Base-by-base conservation (phyloP, 2,113 vertebrate species). In the Caloenas nicobarica region DNA sequence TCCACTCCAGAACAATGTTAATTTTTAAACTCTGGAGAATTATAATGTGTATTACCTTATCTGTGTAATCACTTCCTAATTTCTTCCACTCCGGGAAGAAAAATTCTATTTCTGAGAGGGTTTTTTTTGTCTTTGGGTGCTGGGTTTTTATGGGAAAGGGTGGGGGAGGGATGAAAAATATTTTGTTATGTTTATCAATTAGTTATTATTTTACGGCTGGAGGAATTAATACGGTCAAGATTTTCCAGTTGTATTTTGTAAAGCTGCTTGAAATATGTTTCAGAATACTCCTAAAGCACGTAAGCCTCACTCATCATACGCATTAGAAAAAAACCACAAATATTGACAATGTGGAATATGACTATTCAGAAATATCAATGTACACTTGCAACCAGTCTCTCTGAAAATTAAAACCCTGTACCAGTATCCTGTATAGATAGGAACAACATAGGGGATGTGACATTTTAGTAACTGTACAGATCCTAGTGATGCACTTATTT, bases 21-120 rank as follows among this genome's bases (percentile, higher is more conserved):
- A 91, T 61, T 86, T 94, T 91, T 91, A 71, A 87, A 92, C 82
- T 89, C 89, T 85, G 29, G 36, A 60, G 70, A 81, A 46, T 81
- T 10, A 11, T 40, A 16, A 68, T 91, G 56, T 79, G 66, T 40
- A 48, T 91, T 73, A 80, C 31, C 44, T 83, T 90, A 94, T 77
- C 62, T 93, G 61, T 95, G 91, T 88, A 83, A 92, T 80, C 44
- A 79, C 10, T 91, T 91, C 44, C 23, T 48, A 88, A 29, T 48
- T 88, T 97, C 42, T 92, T 83, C 73, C 4, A 29, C 53, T 89
- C 46, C 38, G 13, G 13, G 50, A 89, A 61, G 34, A 91, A 73
- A 84, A 89, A 57, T 9, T 61, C 9, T 79, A 0, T 66, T 84
- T 68, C 40, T 70, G 36, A 69, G 34, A 13, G 48, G 4, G 12